Conservation (phyloP, 2,888 invertebrate species). For the Phrixothrix hirtus region DNA sequence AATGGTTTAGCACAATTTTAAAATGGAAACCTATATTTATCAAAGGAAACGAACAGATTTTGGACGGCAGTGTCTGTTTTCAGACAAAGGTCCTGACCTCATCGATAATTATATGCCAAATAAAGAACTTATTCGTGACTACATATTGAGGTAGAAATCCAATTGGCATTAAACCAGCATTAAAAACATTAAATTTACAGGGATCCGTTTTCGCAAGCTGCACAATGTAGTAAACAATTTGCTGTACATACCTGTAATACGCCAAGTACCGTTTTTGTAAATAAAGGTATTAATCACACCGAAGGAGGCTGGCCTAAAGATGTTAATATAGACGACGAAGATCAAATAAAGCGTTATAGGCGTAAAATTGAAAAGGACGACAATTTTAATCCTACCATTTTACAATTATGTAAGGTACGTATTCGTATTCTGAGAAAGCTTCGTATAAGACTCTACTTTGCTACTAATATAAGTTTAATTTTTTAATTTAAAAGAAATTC, state of each 20-base stretch:
- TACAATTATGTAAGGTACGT: slow-evolving; percentile 68
- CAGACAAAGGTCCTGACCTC: slow-evolving; percentile 68
- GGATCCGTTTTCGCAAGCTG: slow-evolving; percentile 65
- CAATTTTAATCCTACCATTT: slow-evolving; percentile 76
- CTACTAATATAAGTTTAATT: too few relatives aligned
- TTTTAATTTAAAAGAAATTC: too few relatives aligned
- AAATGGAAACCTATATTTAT: slow-evolving; percentile 54
- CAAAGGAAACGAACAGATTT: slow-evolving; percentile 72
- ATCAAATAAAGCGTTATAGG: slow-evolving; percentile 82
- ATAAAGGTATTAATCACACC: slow-evolving; percentile 78
- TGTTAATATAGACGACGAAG: slow-evolving; percentile 82
- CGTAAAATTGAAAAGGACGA: slow-evolving; percentile 95
- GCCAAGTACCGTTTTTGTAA: slow-evolving; percentile 70
- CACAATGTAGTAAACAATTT: slow-evolving; percentile 64
- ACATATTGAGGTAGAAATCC: slow-evolving; percentile 42
- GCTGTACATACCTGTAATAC: slow-evolving; percentile 70
- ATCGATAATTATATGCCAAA: slow-evolving; percentile 67
- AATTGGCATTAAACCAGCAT: too few relatives aligned
- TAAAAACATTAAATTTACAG: too few relatives aligned
- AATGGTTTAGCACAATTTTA: too few relatives aligned
- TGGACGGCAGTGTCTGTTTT: slow-evolving; percentile 72
- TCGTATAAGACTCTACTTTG: too few relatives aligned
- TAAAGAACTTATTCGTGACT: slow-evolving; percentile 51
- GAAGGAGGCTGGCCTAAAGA: slow-evolving; percentile 98
- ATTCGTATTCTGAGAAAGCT: too few relatives aligned